Base-by-base conservation (phyloP, 2,888 invertebrate species). In the Leptopilina drosophilae region DNA sequence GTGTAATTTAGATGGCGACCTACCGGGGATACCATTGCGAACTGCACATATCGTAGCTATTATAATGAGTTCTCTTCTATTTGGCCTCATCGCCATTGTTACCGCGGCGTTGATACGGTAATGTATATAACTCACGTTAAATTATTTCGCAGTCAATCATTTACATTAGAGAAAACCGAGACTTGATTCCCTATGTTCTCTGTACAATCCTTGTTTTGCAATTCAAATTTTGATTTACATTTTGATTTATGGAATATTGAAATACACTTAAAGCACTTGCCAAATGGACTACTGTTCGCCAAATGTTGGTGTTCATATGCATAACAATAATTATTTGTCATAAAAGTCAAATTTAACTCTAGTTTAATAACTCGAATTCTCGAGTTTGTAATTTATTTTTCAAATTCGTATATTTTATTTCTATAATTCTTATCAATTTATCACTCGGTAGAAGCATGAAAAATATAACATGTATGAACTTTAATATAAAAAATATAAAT, bases 41-140 rank as follows among this genome's bases (percentile, higher is more conserved):
- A 88, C 91, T 26, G 89, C 90, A 62, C 92, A 92, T 85, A 91
- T 92, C 85, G 86, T 92, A 83, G 88, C 90, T 73, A 90, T 92
- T 80, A 88, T 92, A 78, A 84, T 91, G 78, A 90, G 90, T 59
- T 92, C 91, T 33, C 83, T 92, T 64, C 82, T 92, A 33, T 86
- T 92, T 79, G 91, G 89, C 66, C 82, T 91, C 20, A 82, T 90
- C 73, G 82, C 88, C 56, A 87, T 92, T 79, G 87, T 89, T 53
- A 85, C 87, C 42, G 90, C 88, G 20, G 87, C 90, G 11, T 84
- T 92, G 42, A 85, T 92, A 77, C 91, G 92, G 92, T 92, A 89
- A 87, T 79, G 64, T 9, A 49, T 49, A 64, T 49, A 64, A 20
- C 49, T n/a, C 26, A 73, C n/a, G 9, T 11, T 33, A 56, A 73